Base-by-base conservation (phyloP, 2,113 vertebrate species). In the Lonchura striata region DNA sequence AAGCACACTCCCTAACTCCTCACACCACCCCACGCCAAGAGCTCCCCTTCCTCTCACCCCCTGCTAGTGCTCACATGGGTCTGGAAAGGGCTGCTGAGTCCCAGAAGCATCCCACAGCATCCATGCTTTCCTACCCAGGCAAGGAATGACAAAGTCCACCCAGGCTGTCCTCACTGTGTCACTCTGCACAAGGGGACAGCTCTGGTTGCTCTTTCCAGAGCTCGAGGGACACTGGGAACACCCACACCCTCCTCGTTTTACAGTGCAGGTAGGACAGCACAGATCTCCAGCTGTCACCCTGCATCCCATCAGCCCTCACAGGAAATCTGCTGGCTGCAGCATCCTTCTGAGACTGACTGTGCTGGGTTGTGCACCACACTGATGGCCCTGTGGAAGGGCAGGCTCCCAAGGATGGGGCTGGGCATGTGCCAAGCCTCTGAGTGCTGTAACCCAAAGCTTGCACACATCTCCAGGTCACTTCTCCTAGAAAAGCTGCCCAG, bases 261-360 rank as follows among this genome's bases (percentile, higher is more conserved):
- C 21, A 54, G 35, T 1, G 14, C 23, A 17, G 77, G 69, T 24
- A 53, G 56, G 42, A 50, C 8, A 46, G 39, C 35, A 21, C 61
- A 30, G 25, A 39, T 72, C 44, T 88, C 44, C 66, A 84, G 92
- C 39, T 47, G 25, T 46, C 77, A 60, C n/a, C 16, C 21, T 30
- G 6, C 2, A 11, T 28, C 41, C 83, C 61, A 17, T 15, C n/a
- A 49, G 33, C 13, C 15, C 50, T 49, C 23, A 31, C 37, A 77
- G 68, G 37, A 56, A 65, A 75, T 11, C 28, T 22, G 9, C 60
- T 31, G 50, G 65, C 50, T 42, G 11, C 13, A 19, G 71, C 24
- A 60, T 11, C 70, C 57, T 68, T 28, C 53, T 4, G 8, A 56
- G 42, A 66, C 3, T 0, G 1, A 21, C 70, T 0, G 0, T 4